phyloP scores from a whole-genome alignment of 2,888 invertebrate genomes.

The Sphinx pinastri region DNA sequence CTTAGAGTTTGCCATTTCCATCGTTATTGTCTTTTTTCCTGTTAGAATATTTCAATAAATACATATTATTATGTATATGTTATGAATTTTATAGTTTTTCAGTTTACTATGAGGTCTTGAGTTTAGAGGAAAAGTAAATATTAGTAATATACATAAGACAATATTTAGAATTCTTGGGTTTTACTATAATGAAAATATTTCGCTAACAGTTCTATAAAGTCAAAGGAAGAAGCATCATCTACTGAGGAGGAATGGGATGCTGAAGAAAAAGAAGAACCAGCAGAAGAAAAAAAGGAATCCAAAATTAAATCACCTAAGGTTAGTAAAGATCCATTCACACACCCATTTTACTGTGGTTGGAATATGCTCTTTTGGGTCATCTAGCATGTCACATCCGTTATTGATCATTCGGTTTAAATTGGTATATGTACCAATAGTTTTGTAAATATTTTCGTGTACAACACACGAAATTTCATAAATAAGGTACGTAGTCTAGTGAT shows the following conservation, averaged over 20 bases:
- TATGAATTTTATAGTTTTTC: neutral
- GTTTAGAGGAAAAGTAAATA: neutral
- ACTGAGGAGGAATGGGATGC: constrained; percentile 81
- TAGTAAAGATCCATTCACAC: constrained; percentile 23
- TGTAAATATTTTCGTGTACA: too few species aligned
- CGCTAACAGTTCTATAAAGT: constrained; percentile 69
- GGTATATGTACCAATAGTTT: too few species aligned
- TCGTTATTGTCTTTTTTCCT: neutral
- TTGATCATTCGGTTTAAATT: too few species aligned
- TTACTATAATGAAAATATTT: neutral
- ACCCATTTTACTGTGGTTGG: too few species aligned
- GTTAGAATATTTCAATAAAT: neutral
- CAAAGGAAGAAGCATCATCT: constrained; percentile 77
- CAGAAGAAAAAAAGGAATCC: constrained; percentile 71
- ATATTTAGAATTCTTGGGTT: neutral
- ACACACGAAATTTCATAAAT: too few species aligned
- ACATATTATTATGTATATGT: neutral
- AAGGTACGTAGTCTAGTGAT: too few species aligned
- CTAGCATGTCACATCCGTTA: too few species aligned
- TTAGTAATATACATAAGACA: neutral
- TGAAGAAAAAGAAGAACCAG: constrained; percentile 72
- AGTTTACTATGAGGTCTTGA: constrained; percentile 2
- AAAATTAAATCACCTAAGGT: constrained; percentile 76
- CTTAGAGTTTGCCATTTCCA: neutral
- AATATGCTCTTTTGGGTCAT: too few species aligned